Conservation (phyloP, 2,797 vertebrate species). For the Lophura swinhoii region DNA sequence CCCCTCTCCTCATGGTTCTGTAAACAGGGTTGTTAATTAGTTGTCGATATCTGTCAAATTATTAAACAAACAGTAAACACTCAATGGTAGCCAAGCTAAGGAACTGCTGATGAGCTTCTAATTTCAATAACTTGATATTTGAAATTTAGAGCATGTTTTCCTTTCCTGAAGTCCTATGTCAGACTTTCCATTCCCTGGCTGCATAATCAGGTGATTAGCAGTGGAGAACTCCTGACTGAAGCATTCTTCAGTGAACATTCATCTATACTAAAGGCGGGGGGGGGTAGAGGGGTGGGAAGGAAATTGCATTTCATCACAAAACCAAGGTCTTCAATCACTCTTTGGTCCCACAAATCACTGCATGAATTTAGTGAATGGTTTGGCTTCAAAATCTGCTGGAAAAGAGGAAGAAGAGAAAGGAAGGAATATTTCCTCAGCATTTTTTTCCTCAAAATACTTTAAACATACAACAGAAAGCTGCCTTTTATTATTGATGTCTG, state of each 20-base stretch:
- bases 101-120: constrained; percentile 15
- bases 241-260: constrained; percentile 15
- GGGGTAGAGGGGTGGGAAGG: not conserved
- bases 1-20: not conserved
- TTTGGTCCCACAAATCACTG: not conserved
- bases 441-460: not conserved
- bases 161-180: not conserved
- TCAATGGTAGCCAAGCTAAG: not conserved
- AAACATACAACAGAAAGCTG: not conserved
- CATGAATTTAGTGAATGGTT: not conserved
- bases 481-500: not conserved
- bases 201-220: constrained; percentile 34
- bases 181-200: constrained; percentile 33
- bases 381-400: not conserved
- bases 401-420: too few relatives aligned
- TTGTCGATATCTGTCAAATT: constrained; percentile 39
- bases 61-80: constrained; percentile 15
- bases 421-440: not conserved
- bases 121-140: constrained; percentile 6
- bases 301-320: not conserved
- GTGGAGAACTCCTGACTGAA: constrained; percentile 6
- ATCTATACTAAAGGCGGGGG: not conserved
- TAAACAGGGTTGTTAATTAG: constrained; percentile 33
- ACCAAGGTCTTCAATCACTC: not conserved
- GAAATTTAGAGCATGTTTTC: constrained; percentile 43